Evolutionary conservation across 1,140 invertebrate species (phyloP), one percentile per base, ranked within the genome.

Genomic region (Penaeus japonicus): DNA sequence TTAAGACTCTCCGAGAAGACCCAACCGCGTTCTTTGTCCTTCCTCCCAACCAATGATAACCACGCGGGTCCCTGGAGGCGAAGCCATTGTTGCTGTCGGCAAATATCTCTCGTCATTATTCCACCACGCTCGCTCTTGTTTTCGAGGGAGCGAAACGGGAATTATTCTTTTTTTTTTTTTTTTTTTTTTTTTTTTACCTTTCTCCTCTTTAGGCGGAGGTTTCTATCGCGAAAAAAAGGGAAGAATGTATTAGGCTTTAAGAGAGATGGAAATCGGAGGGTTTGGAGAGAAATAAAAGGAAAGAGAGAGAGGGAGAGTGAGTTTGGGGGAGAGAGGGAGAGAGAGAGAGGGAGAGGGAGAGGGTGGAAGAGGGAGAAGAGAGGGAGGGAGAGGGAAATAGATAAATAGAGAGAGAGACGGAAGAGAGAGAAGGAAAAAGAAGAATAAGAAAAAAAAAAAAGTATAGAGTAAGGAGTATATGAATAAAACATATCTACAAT

Each of bases 71-170:
- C 75, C 83, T 54, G 10, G 83, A 47, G 83, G 24, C 35, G 20
- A 24, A 5, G 83, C 65, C 47, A 84, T 84, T 84, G 83, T 84
- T 84, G 65, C 54, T 75, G 62, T 73, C 75, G 83, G 83, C 75
- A 84, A 84, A 84, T 84, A 84, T 84, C 65, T 84, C n/a, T 30
- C 20, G 62, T 84, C 65, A 84, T 84, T 84, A 84, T 84, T 47
- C 65, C 47, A 32, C 30, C 82, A 39, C 54, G 57, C 47, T 47
- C 47, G 47, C 47, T 47, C 47, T 47, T 47, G 47, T 47, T 47
- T 47, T 47, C 47, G 47, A 47, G 47, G 47, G 10, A 47, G 47
- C 47, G 47, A 47, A 47, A 47, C 73, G 18, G n/a, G n/a, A n/a
- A n/a, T n/a, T n/a, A 27, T 32, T 32, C 18, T 77, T 27, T 35